Conservation (phyloP, 2,797 vertebrate species). For the Ataeniobius toweri region DNA sequence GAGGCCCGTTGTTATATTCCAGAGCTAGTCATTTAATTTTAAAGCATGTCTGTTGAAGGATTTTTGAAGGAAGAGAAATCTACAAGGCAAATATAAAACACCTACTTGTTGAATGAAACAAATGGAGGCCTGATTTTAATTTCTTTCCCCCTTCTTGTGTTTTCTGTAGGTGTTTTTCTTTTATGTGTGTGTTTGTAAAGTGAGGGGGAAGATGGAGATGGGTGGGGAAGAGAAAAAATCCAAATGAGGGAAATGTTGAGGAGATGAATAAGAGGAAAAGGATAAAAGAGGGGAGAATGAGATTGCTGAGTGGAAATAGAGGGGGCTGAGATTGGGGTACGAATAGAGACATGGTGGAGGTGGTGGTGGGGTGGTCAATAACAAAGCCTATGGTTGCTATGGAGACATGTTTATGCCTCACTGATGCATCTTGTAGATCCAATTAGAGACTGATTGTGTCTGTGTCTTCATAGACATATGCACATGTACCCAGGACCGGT, state of each 20-base stretch:
- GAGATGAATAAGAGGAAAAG: constrained; percentile 73
- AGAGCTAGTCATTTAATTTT: constrained; percentile 20
- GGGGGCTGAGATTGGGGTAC: constrained; percentile 56
- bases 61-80: constrained; percentile 20
- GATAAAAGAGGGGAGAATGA: constrained; percentile 73
- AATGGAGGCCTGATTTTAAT: constrained; percentile 56
- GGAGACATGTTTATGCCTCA: constrained; percentile 88
- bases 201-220: constrained; percentile 3
- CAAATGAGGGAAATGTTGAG: constrained; percentile 65
- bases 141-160: constrained; percentile 32
- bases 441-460: constrained; percentile 90
- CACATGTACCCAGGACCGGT: constrained; percentile 40
- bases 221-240: constrained; percentile 8
- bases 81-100: constrained; percentile 30
- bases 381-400: constrained; percentile 86
- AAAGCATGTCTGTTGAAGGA: constrained; percentile 23
- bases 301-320: constrained; percentile 64
- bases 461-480: constrained; percentile 81
- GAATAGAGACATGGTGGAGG: constrained; percentile 43
- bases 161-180: constrained; percentile 58
- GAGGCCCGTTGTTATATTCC: constrained; percentile 38
- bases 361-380: constrained; percentile 64
- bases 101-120: constrained; percentile 63
- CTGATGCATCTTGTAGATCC: constrained; percentile 93
- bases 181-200: constrained; percentile 15